Conservation (phyloP, 2,797 vertebrate species). For the Lepus townsendii region DNA sequence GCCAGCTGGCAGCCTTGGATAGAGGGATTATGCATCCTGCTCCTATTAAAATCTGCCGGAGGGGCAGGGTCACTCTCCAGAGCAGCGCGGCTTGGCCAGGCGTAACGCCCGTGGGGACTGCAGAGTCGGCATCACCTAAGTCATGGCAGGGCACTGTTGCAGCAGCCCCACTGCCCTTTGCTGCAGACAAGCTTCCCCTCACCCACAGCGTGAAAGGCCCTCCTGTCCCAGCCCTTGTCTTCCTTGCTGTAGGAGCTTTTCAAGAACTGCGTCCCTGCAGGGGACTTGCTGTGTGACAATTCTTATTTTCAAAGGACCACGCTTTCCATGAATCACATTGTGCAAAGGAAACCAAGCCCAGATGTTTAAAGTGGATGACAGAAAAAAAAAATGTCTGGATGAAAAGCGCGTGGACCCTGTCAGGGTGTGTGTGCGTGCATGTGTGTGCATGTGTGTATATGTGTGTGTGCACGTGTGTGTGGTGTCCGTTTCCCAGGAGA, state of each 20-base stretch:
- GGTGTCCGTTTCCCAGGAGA: neutral
- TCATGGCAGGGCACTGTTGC: neutral
- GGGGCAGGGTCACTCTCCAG: neutral
- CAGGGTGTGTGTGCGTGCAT: neutral
- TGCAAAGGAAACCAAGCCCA: constrained; percentile 11
- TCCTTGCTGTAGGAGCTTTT: neutral
- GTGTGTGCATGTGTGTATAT: neutral
- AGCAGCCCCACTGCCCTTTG: neutral
- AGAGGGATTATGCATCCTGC: neutral
- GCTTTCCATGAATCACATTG: constrained; percentile 9
- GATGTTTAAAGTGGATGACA: neutral
- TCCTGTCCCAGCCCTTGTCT: neutral
- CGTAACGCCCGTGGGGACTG: accelerated
- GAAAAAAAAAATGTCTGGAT: neutral
- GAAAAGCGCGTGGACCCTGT: neutral
- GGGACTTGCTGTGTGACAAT: neutral
- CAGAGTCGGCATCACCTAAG: neutral
- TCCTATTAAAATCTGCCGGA: neutral
- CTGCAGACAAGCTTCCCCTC: neutral
- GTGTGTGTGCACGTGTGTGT: neutral
- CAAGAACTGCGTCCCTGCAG: neutral
- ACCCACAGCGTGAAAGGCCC: neutral
- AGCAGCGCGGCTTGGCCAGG: neutral
- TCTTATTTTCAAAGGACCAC: neutral
- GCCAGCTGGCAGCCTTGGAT: neutral